Base-by-base conservation (phyloP, 2,113 vertebrate species). In the Caranx melampygus region DNA sequence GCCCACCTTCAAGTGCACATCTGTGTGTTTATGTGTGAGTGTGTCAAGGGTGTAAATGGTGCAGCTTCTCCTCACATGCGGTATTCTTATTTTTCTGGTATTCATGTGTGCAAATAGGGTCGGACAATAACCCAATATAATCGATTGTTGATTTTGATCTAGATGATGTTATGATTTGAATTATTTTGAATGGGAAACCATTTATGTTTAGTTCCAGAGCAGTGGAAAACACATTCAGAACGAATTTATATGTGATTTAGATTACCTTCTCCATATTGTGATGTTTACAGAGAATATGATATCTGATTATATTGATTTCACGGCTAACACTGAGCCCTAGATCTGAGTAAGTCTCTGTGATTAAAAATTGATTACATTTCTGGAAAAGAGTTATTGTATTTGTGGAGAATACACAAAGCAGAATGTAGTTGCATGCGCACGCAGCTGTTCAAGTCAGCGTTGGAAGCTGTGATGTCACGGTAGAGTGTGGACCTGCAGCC, bases 401-500 rank as follows among this genome's bases (percentile, higher is more conserved):
- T 12, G 44, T 45, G 11, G 15, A 18, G 15, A 49, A 49, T 18
- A 49, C 3, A 49, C 47, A 49, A 1, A 49, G 7, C 45, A 49
- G 4, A 49, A 49, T 18, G 16, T 49, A 47, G 14, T 1, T 47
- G 45, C 3, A 4, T 15, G 15, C 40, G 16, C 1, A 47, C 45
- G 2, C 5, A 7, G 15, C 47, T 49, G 5, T 49, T 18, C 47
- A 49, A 49, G 47, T 13, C 3, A 15, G 11, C 16, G 3, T 47
- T 4, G 20, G 13, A 62, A 21, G 55, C 58, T 69, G 70, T 52
- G 26, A 69, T 62, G 11, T 60, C 42, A 58, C 18, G 20, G n/a
- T 65, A 54, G 49, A 15, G 3, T 6, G 10, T 42, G 51, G 26
- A 42, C n/a, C 31, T 72, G 79, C 75, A 72, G 52, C 57, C 10